These are phyloP conservation scores for Lateolabrax maculatus DNA, from an alignment of 2,797 vertebrate species.

Conservation along the genomic window DNA sequence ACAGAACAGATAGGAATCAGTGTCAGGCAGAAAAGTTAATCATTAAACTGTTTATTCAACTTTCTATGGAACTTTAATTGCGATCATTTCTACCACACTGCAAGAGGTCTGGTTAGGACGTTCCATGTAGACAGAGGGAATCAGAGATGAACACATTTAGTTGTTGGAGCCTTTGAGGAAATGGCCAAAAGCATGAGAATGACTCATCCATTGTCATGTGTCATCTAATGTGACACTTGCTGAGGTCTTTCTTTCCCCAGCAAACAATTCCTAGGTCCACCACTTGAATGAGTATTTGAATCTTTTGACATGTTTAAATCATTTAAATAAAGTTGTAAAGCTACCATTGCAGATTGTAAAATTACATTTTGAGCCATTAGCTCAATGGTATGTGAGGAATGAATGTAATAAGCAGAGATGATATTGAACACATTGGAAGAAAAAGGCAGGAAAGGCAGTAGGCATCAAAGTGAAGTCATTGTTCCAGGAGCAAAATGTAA, in stretches of 20 bases:
- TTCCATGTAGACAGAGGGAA: slow-evolving; percentile 2
- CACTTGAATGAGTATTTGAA: background rate
- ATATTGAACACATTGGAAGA: background rate
- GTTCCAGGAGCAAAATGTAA: slow-evolving; percentile 38
- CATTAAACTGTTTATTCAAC: slow-evolving; percentile 29
- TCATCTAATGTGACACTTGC: slow-evolving; percentile 61
- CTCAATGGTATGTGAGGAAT: background rate
- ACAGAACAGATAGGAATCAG: background rate
- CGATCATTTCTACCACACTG: background rate
- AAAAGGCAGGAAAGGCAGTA: too few species aligned
- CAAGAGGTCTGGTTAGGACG: background rate
- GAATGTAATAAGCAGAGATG: background rate
- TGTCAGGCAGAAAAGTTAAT: slow-evolving; percentile 14
- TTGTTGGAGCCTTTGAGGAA: slow-evolving; percentile 66
- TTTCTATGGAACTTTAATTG: background rate
- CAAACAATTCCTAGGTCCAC: slow-evolving; percentile 21
- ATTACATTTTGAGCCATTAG: background rate
- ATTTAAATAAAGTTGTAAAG: background rate
- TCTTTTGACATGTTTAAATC: background rate
- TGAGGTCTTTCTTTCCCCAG: slow-evolving; percentile 66
- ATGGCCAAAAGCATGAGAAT: slow-evolving; percentile 70
- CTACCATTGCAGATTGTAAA: background rate
- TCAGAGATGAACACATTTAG: slow-evolving; percentile 35
- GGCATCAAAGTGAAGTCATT: slow-evolving; percentile 22
- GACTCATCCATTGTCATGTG: slow-evolving; percentile 77